Percentiles rank a stretch among this genome's conserved stretches.
Conservation (phyloP, 2,797 vertebrate genomes). For the Halcyon chelicuti region DNA sequence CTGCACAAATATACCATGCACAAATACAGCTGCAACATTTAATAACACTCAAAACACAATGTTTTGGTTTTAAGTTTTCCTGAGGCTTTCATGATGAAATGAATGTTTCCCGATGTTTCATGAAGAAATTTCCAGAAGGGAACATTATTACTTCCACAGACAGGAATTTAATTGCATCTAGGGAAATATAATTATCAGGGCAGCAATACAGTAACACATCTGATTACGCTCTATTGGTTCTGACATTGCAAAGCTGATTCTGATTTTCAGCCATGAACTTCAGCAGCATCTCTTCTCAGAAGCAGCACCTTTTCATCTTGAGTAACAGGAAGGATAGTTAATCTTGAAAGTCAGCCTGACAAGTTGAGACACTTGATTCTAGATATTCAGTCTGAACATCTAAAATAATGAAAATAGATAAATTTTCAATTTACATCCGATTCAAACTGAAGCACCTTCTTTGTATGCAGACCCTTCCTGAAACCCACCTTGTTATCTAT, state of each 20-base stretch:
- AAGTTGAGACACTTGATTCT: background rate
- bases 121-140: background rate
- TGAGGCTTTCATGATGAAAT: background rate
- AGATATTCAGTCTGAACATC: background rate
- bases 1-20: background rate
- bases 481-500: background rate
- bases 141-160: background rate
- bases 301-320: background rate
- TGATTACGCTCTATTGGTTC: background rate
- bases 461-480: background rate
- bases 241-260: background rate
- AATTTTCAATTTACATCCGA: background rate
- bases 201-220: background rate
- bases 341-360: background rate
- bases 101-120: background rate
- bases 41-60: background rate
- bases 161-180: background rate
- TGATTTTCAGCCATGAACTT: background rate
- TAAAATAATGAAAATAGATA: background rate
- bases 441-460: background rate
- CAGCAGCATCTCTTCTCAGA: background rate
- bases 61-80: background rate
- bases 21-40: background rate
- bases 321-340: background rate
- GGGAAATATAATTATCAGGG: background rate